These are phyloP conservation scores for Hycleus cichorii DNA, from an alignment of 1,140 invertebrate species.

Conservation along the genomic window DNA sequence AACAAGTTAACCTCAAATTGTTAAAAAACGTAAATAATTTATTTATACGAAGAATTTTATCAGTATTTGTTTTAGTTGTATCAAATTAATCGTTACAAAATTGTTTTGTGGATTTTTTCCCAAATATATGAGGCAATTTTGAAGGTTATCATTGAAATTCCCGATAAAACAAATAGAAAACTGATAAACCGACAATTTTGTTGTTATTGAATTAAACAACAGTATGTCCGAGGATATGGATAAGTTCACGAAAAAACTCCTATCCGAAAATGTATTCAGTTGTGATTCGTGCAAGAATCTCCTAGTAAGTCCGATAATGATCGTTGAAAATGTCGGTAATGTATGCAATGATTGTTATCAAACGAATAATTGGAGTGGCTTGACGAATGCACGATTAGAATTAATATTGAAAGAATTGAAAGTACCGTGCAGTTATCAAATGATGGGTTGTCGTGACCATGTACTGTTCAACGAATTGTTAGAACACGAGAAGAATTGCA, in stretches of 20 bases:
- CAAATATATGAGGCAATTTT: too few species aligned
- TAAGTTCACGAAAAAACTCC: slow-evolving; percentile 3
- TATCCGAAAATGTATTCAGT: slow-evolving; percentile 1
- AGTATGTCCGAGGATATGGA: not conserved
- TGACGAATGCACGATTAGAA: slow-evolving; percentile 8
- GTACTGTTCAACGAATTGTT: slow-evolving; percentile 12
- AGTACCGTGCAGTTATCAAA: slow-evolving; percentile 18
- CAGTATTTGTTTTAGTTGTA: too few species aligned
- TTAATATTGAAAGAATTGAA: slow-evolving; percentile 9
- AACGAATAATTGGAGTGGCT: not conserved
- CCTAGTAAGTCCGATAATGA: not conserved
- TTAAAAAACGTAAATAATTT: too few species aligned
- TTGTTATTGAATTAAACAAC: too few species aligned
- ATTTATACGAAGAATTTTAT: too few species aligned
- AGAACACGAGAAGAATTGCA: slow-evolving; percentile 24
- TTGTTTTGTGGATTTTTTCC: too few species aligned
- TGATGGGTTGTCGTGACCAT: slow-evolving; percentile 21
- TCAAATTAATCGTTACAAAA: too few species aligned
- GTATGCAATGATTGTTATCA: not conserved
- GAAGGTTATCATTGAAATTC: too few species aligned
- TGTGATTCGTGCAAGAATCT: slow-evolving; percentile 4
- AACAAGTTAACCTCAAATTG: too few species aligned
- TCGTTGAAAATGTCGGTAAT: slow-evolving; percentile 5
- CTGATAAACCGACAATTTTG: too few species aligned
- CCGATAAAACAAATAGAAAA: too few species aligned